Evolutionary conservation across 2,888 invertebrate genomes (phyloP).

Genomic region (Lysandra coridon): DNA sequence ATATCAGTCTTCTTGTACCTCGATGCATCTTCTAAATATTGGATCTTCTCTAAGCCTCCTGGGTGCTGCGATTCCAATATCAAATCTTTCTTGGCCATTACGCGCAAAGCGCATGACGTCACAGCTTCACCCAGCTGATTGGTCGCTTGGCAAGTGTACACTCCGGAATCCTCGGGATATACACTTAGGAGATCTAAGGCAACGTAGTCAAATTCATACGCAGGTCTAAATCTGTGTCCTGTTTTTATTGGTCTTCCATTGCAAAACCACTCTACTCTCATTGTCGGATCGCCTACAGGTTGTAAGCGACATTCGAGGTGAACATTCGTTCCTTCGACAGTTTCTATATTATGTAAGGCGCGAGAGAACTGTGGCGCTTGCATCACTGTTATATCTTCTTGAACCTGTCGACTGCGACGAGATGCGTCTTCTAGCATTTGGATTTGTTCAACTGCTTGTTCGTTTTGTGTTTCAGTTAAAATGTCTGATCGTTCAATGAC

Average conservation of each 20-base stretch:
- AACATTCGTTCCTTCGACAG: slow-evolving; percentile 93
- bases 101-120: slow-evolving; percentile 93
- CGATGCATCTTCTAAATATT: slow-evolving; percentile 93
- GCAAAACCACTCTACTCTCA: slow-evolving; percentile 97
- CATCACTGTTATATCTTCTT: slow-evolving; percentile 90
- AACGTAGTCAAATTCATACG: slow-evolving; percentile 98
- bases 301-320: slow-evolving; percentile 95
- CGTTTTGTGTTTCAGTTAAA: slow-evolving; percentile 94
- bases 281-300: slow-evolving; percentile 94
- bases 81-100: slow-evolving; percentile 93
- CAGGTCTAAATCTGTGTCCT: slow-evolving; percentile 96
- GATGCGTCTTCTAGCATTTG: slow-evolving; percentile 92
- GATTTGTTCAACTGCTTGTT: slow-evolving; percentile 95
- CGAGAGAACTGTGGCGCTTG: slow-evolving; percentile 94
- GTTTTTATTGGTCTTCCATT: slow-evolving; percentile 95
- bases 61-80: slow-evolving; percentile 94
- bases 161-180: slow-evolving; percentile 98
- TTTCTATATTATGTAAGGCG: slow-evolving; percentile 93
- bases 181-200: slow-evolving; percentile 97
- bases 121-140: slow-evolving; percentile 97
- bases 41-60: slow-evolving; percentile 94
- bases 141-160: slow-evolving; percentile 96
- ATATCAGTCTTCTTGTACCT: slow-evolving; percentile 90
- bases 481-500: slow-evolving; percentile 91
- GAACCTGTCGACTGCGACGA: slow-evolving; percentile 84